Evolutionary conservation across 64 coral and sea anemone species (phyloP).

Genomic region (Montipora capricornis): DNA sequence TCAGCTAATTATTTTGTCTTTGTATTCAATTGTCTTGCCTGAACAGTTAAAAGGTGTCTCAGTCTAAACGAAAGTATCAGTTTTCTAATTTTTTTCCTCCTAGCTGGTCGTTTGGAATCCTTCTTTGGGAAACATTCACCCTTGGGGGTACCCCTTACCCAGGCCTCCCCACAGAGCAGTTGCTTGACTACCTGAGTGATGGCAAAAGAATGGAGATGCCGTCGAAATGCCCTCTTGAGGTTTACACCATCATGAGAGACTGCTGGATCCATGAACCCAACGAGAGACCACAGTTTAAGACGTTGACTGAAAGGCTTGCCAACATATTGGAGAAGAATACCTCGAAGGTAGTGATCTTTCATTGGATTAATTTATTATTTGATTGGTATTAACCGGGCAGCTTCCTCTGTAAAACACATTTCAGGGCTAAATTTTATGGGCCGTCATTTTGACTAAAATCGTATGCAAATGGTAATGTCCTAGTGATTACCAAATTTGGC

Average conservation of each 20-base stretch:
- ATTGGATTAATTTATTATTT: too few relatives aligned
- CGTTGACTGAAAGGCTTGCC: conserved; percentile 34
- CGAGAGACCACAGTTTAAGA: conserved; percentile 33
- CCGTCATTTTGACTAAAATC: too few relatives aligned
- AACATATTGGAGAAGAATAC: conserved; percentile 66
- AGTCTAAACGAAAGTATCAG: too few relatives aligned
- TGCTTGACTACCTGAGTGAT: conserved; percentile 66
- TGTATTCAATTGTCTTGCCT: too few relatives aligned
- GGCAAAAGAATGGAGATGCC: conserved; percentile 70
- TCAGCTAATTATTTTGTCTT: too few relatives aligned
- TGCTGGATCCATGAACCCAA: conserved; percentile 49
- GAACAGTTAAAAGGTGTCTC: too few relatives aligned
- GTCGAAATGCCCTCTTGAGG: conserved; percentile 55
- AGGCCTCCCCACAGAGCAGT: conserved; percentile 57
- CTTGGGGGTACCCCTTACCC: conserved; percentile 71
- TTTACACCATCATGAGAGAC: conserved; percentile 74
- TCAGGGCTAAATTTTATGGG: too few relatives aligned
- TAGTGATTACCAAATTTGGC: too few relatives aligned
- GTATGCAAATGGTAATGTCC: too few relatives aligned
- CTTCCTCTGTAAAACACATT: too few relatives aligned
- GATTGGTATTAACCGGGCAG: too few relatives aligned
- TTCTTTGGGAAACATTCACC: conserved; percentile 69
- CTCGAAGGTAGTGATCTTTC: conserved; percentile 32
- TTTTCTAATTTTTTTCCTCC: not conserved
- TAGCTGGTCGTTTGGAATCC: conserved; percentile 75